These are phyloP conservation scores for Onychostoma macrolepis DNA, from an alignment of 2,113 vertebrate species.

Conservation along the genomic window DNA sequence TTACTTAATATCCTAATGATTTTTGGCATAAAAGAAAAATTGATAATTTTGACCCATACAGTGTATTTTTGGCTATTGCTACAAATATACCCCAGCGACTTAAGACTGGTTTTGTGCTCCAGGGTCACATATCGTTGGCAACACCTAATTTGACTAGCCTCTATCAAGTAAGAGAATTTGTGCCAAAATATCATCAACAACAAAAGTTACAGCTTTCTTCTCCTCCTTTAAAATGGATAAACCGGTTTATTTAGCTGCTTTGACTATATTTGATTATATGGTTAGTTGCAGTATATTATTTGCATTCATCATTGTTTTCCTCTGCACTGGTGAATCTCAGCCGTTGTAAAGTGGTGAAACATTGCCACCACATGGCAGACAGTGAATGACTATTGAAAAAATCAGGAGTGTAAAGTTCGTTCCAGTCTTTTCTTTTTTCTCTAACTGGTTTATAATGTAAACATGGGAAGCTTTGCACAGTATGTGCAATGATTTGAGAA, in stretches of 20 bases:
- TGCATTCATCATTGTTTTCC: neutral
- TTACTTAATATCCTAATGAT: too few species aligned
- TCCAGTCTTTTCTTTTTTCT: neutral
- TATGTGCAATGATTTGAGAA: neutral
- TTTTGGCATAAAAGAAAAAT: too few species aligned
- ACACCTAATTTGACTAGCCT: neutral
- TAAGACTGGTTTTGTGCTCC: too few species aligned
- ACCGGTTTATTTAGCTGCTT: neutral
- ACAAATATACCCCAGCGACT: too few species aligned
- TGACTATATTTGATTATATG: neutral
- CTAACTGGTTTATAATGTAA: neutral
- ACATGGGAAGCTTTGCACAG: neutral
- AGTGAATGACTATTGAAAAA: neutral
- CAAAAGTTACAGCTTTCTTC: neutral
- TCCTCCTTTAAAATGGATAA: neutral
- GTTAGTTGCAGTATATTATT: neutral
- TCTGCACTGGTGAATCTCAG: neutral
- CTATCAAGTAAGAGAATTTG: neutral
- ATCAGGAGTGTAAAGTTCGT: neutral
- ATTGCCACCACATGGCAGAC: conserved; percentile 69
- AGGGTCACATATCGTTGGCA: too few species aligned
- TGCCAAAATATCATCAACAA: neutral
- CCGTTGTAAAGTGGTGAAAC: conserved; percentile 56
- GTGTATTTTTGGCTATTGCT: too few species aligned
- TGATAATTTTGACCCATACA: too few species aligned